Evolutionary conservation across 2,888 invertebrate species (phyloP).

Genomic region (Iphiclides podalirius): DNA sequence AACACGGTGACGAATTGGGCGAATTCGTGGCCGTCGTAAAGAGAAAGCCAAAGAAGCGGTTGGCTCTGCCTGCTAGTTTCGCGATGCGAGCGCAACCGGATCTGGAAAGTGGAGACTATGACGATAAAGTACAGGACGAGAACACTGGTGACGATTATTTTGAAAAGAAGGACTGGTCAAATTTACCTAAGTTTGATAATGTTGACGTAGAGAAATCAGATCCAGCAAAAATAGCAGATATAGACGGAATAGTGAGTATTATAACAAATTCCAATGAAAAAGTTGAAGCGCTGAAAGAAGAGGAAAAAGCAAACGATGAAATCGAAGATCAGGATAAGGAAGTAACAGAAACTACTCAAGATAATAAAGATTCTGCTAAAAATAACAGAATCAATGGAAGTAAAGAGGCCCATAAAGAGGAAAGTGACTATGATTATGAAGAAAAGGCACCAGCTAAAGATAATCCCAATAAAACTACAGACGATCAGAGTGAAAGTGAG

Average conservation of each 20-base stretch:
- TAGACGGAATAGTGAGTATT: constrained; percentile 61
- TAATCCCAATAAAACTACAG: constrained; percentile 35
- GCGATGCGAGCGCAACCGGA: constrained; percentile 55
- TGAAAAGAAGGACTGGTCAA: constrained; percentile 69
- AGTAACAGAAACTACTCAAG: constrained; percentile 27
- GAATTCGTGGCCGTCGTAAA: constrained; percentile 56
- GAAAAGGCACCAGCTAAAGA: constrained; percentile 41
- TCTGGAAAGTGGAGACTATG: constrained; percentile 55
- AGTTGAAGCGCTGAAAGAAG: constrained; percentile 29
- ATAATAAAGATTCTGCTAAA: constrained; percentile 19
- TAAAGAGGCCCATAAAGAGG: constrained; percentile 29
- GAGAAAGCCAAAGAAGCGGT: constrained; percentile 60
- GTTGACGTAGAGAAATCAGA: constrained; percentile 30
- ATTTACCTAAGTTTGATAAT: constrained; percentile 36
- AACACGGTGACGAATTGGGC: constrained; percentile 60
- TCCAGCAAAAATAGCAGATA: constrained; percentile 50
- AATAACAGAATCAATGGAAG: constrained; percentile 25
- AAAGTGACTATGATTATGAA: constrained; percentile 47
- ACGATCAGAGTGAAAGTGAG: constrained; percentile 55
- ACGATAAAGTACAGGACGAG: constrained; percentile 56
- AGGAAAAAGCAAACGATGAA: constrained; percentile 22
- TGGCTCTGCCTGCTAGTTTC: constrained; percentile 61
- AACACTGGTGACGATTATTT: constrained; percentile 57
- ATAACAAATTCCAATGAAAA: constrained; percentile 40
- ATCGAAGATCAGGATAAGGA: constrained; percentile 24